Base-by-base conservation (phyloP, 2,797 vertebrate genomes). In the Pempheris klunzingeri region DNA sequence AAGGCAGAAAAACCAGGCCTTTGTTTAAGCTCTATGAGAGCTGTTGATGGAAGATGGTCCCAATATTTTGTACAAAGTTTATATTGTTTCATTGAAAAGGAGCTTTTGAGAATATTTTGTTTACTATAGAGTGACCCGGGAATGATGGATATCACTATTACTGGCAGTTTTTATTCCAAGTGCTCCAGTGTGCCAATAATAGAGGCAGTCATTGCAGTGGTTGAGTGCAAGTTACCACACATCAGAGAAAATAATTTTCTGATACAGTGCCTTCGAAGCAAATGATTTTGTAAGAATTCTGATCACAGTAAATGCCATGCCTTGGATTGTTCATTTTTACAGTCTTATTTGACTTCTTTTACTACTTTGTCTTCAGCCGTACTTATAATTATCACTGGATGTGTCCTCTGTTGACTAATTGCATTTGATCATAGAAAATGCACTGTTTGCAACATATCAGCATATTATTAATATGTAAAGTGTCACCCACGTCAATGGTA, bases 231-330 rank as follows among this genome's bases (percentile, higher is more conserved):
- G 41, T 60, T 30, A 60, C 55, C 65, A 62, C 58, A 61, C n/a
- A 7, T 64, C 76, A 83, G 76, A 79, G 59, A 78, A 12, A 0
- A 34, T 62, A 52, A n/a, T 57, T 84, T 76, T 86, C 74, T 85
- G 63, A 83, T 68, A 59, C 58, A 86, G 88, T 89, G 87, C 88
- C 87, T 90, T 90, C 67, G 36, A 85, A 84, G 82, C 41, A 69
- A 77, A 79, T 63, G 46, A 34, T 81, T 86, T 80, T 81, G 52
- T 63, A 88, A 74, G 55, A 76, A 59, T 75, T 71, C 36, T 55
- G 32, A 53, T 28, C 20, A 54, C 54, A n/a, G 12, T 52, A 60
- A 36, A 36, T 65, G 52, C 65, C 59, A 54, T 72, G 54, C 66
- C 34, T 55, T 36, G 28, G 54, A 3, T 18, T 63, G 28, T 77